A percentile compares a stretch with the other conserved stretches of the same genome.
Conservation (phyloP, 2,113 vertebrate species). For the Scolopax mira region DNA sequence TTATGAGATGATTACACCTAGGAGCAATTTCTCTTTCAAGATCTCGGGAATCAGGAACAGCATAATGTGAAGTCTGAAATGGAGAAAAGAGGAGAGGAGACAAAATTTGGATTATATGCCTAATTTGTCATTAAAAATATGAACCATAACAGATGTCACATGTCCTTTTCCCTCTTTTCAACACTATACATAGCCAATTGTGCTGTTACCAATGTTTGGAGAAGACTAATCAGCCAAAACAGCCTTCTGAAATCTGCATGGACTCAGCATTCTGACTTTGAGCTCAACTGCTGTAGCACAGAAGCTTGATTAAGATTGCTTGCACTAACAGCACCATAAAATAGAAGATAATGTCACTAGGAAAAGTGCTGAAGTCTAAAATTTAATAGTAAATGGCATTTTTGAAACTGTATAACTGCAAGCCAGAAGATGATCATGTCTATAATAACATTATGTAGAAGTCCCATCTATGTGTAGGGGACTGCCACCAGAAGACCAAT, state of each 20-base stretch:
- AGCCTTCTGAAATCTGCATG: background rate
- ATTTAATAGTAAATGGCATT: background rate
- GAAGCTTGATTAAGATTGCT: background rate
- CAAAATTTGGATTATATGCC: background rate
- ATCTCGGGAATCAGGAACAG: background rate
- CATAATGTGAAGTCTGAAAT: background rate
- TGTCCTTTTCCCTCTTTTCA: background rate
- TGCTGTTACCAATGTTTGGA: background rate
- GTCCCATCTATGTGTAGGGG: background rate
- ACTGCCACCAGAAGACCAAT: background rate
- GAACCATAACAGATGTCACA: background rate
- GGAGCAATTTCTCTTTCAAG: background rate
- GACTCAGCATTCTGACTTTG: background rate
- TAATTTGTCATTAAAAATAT: background rate
- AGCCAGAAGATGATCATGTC: background rate
- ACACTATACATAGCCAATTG: background rate
- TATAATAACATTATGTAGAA: background rate
- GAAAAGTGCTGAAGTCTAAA: background rate
- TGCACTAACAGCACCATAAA: background rate
- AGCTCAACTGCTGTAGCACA: background rate
- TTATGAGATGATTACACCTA: background rate
- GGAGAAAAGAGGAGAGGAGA: no score
- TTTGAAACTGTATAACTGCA: background rate
- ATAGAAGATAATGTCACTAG: background rate
- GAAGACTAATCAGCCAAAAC: background rate